phyloP scores from a whole-genome alignment of 2,888 invertebrate species.

The Buathra laborator region DNA sequence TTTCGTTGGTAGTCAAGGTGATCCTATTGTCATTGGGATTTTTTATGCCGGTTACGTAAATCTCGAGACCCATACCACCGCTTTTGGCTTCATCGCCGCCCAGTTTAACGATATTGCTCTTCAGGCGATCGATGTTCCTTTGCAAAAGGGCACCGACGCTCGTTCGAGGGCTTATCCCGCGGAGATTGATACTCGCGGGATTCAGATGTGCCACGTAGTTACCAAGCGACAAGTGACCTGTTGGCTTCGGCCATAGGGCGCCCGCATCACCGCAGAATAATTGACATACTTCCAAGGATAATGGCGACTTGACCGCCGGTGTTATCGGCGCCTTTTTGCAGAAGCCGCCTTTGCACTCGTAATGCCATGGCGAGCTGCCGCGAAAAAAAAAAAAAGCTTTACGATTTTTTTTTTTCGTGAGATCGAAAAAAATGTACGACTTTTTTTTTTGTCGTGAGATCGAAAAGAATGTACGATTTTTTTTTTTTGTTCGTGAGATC shows the following conservation, averaged over 20 bases:
- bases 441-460: no score
- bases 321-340: slow-evolving; percentile 79
- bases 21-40: slow-evolving; percentile 79
- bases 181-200: slow-evolving; percentile 86
- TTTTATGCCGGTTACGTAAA: slow-evolving; percentile 72
- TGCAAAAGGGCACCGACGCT: slow-evolving; percentile 76
- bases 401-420: no score
- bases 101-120: slow-evolving; percentile 73
- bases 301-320: slow-evolving; percentile 71
- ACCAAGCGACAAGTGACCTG: slow-evolving; percentile 87
- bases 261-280: slow-evolving; percentile 88
- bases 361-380: slow-evolving; percentile 82
- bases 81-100: slow-evolving; percentile 40
- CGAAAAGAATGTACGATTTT: no score
- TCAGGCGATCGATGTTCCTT: slow-evolving; percentile 76
- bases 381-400: neutral
- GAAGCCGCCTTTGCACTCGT: slow-evolving; percentile 79
- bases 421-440: no score
- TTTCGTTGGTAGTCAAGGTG: slow-evolving; percentile 87
- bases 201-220: slow-evolving; percentile 86
- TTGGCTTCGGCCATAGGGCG: slow-evolving; percentile 89
- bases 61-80: slow-evolving; percentile 72
- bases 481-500: no score
- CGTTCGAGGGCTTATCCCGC: slow-evolving; percentile 80
- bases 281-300: slow-evolving; percentile 87